Conservation (phyloP, 2,113 vertebrate genomes). For the Thalassarche chlororhynchos region DNA sequence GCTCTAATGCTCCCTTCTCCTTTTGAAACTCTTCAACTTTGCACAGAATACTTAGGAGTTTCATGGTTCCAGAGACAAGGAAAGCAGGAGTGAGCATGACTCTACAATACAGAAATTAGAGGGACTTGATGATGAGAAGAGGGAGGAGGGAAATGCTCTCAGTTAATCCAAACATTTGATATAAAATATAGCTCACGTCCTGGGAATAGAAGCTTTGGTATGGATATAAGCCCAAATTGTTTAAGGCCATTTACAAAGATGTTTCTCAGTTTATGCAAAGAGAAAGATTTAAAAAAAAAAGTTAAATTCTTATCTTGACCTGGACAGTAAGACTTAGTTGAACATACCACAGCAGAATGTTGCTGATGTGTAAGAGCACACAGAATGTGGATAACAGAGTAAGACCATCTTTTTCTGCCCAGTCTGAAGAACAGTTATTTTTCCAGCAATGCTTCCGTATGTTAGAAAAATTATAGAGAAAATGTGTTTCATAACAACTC, state of each 20-base stretch:
- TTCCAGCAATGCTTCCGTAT: neutral
- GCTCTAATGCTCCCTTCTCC: neutral
- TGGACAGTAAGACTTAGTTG: neutral
- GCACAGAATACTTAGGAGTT: neutral
- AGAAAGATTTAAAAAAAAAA: neutral
- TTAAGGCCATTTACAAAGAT: neutral
- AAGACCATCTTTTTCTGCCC: neutral
- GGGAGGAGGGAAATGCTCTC: fast-evolving
- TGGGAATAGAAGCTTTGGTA: neutral
- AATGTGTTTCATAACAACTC: neutral
- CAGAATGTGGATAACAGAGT: neutral
- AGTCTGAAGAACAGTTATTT: neutral
- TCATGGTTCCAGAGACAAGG: neutral
- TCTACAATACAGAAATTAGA: neutral
- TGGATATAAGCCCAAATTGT: neutral
- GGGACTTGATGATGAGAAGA: neutral
- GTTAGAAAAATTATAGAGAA: neutral
- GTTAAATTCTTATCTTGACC: neutral
- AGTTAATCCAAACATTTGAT: neutral
- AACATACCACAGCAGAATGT: neutral
- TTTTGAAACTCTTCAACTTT: neutral
- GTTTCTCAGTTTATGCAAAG: neutral
- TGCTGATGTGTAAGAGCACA: neutral
- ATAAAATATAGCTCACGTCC: neutral
- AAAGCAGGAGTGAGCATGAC: neutral